Evolutionary conservation across 2,797 vertebrate species (phyloP).

Genomic region (Astyanax mexicanus): DNA sequence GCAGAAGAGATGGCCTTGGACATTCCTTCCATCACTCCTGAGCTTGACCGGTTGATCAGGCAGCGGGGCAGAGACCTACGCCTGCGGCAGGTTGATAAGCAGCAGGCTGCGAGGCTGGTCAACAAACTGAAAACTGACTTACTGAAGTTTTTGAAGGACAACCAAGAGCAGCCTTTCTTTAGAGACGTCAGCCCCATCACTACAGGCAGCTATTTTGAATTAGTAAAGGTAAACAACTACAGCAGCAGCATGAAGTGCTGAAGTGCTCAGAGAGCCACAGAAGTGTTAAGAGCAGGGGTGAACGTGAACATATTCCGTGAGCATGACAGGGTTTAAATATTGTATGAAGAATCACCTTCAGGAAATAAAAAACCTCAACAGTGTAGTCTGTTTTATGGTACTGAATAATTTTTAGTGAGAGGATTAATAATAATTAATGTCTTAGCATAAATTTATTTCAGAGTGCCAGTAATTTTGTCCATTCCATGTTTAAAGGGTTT

Average conservation of each 20-base stretch:
- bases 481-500: too few relatives aligned
- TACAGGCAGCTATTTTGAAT: conserved; percentile 76
- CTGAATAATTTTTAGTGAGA: too few relatives aligned
- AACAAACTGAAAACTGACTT: conserved; percentile 70
- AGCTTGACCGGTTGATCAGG: conserved; percentile 57
- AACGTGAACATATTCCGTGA: too few relatives aligned
- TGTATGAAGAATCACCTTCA: too few relatives aligned
- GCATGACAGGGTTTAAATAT: too few relatives aligned
- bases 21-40: not conserved
- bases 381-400: too few relatives aligned
- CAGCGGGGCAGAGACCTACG: conserved; percentile 52
- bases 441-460: too few relatives aligned
- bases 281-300: not conserved
- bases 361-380: too few relatives aligned
- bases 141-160: conserved; percentile 69
- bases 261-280: not conserved
- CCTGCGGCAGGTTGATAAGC: conserved; percentile 56
- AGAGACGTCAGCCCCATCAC: conserved; percentile 65
- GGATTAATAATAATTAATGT: too few relatives aligned
- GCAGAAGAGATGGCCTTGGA: not conserved
- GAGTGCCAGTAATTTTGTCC: too few relatives aligned
- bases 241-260: not conserved
- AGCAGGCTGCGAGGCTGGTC: conserved; percentile 63
- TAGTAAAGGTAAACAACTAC: conserved; percentile 69
- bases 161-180: conserved; percentile 66